phyloP scores from a whole-genome alignment of 1,140 invertebrate genomes.

The Liolophura sinensis region DNA sequence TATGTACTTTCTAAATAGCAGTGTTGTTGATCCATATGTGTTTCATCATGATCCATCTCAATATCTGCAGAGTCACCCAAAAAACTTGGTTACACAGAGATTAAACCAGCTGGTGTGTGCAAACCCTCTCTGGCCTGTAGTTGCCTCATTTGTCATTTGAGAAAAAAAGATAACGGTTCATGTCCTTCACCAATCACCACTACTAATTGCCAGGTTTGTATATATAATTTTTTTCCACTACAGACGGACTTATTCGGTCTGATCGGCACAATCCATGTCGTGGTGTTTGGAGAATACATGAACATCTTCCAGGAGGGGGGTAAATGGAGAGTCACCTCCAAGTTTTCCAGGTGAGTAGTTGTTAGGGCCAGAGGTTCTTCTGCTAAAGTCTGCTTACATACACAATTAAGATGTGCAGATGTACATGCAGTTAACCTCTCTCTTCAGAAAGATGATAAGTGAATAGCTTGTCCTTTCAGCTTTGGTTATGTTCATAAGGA shows the following conservation, averaged over 20 bases:
- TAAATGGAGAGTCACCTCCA: slow-evolving; percentile 42
- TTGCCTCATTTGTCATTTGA: background rate
- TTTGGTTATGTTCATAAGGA: too few species aligned
- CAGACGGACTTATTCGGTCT: slow-evolving; percentile 85
- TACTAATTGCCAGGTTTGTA: slow-evolving; percentile 9
- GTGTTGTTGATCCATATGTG: too few species aligned
- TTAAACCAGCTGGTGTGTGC: background rate
- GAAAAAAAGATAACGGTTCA: background rate
- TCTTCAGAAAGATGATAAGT: too few species aligned
- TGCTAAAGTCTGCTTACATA: background rate
- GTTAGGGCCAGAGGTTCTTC: background rate
- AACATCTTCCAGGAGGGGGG: slow-evolving; percentile 71
- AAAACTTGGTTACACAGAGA: too few species aligned
- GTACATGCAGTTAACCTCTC: too few species aligned
- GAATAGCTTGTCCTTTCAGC: too few species aligned
- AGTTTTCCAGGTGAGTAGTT: slow-evolving; percentile 33
- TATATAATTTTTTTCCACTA: slow-evolving; percentile 25
- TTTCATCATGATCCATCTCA: too few species aligned
- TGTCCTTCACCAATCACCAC: background rate
- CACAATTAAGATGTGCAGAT: too few species aligned
- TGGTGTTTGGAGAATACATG: slow-evolving; percentile 88
- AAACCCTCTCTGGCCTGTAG: background rate
- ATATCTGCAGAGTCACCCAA: too few species aligned
- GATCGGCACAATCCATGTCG: slow-evolving; percentile 81
- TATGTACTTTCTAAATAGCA: slow-evolving; percentile 29